Evolutionary conservation across 2,113 vertebrate species (phyloP).

Genomic region (Porphyrio hochstetteri): DNA sequence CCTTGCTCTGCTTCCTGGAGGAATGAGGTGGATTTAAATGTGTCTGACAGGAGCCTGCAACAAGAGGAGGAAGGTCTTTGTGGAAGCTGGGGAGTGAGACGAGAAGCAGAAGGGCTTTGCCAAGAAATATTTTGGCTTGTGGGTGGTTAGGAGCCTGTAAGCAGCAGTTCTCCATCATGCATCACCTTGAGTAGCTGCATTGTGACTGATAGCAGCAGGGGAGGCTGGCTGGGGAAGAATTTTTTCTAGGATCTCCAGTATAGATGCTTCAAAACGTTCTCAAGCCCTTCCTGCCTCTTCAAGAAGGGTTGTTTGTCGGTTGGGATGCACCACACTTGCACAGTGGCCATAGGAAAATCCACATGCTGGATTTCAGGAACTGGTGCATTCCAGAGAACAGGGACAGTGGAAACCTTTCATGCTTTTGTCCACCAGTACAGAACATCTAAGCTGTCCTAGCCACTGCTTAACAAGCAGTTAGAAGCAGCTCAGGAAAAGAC

Average conservation of each 20-base stretch:
- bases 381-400: not conserved
- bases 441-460: not conserved
- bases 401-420: not conserved
- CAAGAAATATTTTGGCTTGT: conserved; percentile 17
- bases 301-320: not conserved
- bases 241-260: conserved; percentile 20
- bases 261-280: not conserved
- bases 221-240: not conserved
- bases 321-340: not conserved
- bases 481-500: not conserved
- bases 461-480: not conserved
- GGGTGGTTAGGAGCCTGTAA: not conserved
- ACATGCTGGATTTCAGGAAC: not conserved
- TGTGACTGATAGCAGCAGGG: conserved; percentile 43
- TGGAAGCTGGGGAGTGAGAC: not conserved
- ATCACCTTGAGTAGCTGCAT: conserved; percentile 5
- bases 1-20: not conserved
- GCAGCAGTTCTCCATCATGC: not conserved
- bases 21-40: conserved; percentile 20
- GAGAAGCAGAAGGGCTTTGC: conserved; percentile 9
- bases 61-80: not conserved
- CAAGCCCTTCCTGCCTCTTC: not conserved
- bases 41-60: conserved; percentile 26
- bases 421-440: not conserved
- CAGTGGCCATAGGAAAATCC: not conserved